Conservation (phyloP, 2,113 vertebrate species). For the Oreocharis arfaki region DNA sequence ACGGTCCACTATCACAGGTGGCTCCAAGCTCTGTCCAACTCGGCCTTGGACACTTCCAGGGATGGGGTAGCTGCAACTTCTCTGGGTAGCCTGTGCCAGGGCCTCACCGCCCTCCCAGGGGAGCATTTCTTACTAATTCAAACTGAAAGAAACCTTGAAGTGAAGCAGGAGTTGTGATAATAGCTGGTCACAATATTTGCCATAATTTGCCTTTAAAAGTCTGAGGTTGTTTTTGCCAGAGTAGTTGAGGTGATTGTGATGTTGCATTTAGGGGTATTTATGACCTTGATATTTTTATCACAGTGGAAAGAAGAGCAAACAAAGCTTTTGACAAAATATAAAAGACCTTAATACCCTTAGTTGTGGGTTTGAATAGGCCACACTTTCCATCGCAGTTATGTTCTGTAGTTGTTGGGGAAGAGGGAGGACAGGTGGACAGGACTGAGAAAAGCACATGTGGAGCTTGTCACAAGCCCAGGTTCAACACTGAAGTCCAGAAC, state of each 20-base stretch:
- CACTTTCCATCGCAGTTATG: not conserved
- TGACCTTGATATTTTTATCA: not conserved
- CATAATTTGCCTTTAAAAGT: not conserved
- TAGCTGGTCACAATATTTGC: not conserved
- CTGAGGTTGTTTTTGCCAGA: not conserved
- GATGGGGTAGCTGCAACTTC: not conserved
- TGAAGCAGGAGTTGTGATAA: not conserved
- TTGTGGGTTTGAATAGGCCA: not conserved
- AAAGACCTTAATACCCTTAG: not conserved
- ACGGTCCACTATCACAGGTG: rapidly evolving
- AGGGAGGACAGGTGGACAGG: not conserved
- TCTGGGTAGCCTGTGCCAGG: not conserved
- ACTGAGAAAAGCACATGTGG: not conserved
- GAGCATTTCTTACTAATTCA: not conserved
- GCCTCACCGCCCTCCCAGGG: not conserved
- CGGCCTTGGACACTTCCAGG: not conserved
- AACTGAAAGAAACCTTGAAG: not conserved
- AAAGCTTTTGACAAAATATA: not conserved
- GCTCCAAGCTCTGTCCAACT: rapidly evolving
- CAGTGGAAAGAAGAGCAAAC: not conserved
- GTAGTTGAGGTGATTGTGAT: not conserved
- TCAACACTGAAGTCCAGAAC: not conserved
- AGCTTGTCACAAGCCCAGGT: not conserved
- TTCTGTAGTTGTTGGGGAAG: not conserved
- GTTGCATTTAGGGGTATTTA: not conserved